These are phyloP conservation scores for Danio jaintianensis DNA, from an alignment of 2,797 vertebrate species.

Conservation along the genomic window DNA sequence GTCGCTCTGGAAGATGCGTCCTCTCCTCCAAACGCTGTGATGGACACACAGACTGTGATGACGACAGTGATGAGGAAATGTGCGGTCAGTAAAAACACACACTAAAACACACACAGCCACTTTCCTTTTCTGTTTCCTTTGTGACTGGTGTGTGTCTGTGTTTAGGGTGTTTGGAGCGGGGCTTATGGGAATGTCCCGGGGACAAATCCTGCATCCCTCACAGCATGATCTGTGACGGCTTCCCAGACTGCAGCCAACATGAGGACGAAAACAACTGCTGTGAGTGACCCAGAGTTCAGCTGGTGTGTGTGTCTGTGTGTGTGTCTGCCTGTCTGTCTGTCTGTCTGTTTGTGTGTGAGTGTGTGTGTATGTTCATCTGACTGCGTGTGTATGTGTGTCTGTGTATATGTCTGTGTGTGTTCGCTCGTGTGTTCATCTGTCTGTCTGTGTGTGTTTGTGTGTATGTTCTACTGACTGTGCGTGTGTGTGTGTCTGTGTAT, in stretches of 20 bases:
- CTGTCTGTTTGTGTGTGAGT: too few species aligned
- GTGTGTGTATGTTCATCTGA: too few species aligned
- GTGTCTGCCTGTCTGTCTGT: too few species aligned
- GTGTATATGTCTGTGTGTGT: too few species aligned
- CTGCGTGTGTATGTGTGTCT: too few species aligned
- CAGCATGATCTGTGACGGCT: constrained; percentile 92
- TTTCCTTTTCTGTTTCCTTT: not conserved
- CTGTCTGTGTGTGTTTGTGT: too few species aligned
- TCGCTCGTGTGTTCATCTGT: too few species aligned
- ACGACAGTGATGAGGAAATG: constrained; percentile 91
- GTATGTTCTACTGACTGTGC: too few species aligned
- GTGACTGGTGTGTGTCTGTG: constrained; percentile 26
- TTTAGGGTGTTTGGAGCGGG: constrained; percentile 89
- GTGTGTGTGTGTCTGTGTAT: too few species aligned
- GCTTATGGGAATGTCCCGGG: constrained; percentile 91
- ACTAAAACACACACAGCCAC: constrained; percentile 3
- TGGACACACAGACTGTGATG: constrained; percentile 92
- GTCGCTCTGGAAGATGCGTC: constrained; percentile 89
- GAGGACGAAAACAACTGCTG: constrained; percentile 94
- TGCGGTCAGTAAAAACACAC: constrained; percentile 82
- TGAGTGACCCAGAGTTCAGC: too few species aligned
- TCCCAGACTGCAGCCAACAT: constrained; percentile 90
- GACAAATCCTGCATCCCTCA: constrained; percentile 86
- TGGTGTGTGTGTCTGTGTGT: too few species aligned
- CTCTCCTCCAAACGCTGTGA: constrained; percentile 90